Percentiles rank a stretch among this genome's conserved stretches.
phyloP scores from a whole-genome alignment of 1,140 invertebrate genomes.

The Drosophila willistoni region DNA sequence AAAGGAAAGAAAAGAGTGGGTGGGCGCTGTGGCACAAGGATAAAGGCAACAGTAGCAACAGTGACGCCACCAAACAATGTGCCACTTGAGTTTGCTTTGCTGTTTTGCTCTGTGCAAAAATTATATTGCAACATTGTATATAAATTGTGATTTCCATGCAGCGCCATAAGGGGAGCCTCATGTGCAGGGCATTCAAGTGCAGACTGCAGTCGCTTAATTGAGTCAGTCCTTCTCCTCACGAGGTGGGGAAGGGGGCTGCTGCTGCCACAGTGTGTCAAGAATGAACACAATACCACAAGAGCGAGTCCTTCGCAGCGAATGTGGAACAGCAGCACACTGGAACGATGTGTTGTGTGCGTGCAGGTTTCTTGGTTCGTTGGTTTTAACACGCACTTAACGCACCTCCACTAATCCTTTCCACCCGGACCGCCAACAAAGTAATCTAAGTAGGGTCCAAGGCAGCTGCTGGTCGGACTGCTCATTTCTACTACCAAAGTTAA shows the following conservation, averaged over 20 bases:
- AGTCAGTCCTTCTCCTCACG: constrained; percentile 20
- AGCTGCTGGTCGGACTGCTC: constrained; percentile 52
- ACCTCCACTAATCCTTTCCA: constrained; percentile 39
- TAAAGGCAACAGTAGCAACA: constrained; percentile 37
- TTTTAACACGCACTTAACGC: constrained; percentile 71
- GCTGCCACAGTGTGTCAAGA: constrained; percentile 41
- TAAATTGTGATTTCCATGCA: constrained; percentile 76
- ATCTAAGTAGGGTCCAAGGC: constrained; percentile 49
- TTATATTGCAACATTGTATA: constrained; percentile 81
- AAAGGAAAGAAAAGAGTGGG: background rate
- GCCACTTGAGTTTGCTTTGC: constrained; percentile 69
- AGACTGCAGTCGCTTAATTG: constrained; percentile 48
- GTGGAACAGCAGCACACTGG: constrained; percentile 10
- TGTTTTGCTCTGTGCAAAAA: constrained; percentile 74
- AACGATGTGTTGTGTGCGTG: constrained; percentile 54
- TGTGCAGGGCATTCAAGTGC: constrained; percentile 44
- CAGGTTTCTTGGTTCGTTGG: constrained; percentile 51
- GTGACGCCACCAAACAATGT: constrained; percentile 70
- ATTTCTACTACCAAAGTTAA: constrained; percentile 77
- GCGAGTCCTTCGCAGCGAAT: constrained; percentile 2
- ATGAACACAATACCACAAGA: constrained; percentile 17
- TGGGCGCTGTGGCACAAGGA: background rate
- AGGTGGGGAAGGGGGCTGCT: background rate
- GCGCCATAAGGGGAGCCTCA: constrained; percentile 15
- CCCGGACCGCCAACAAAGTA: constrained; percentile 45